Percentiles rank a stretch among this genome's conserved stretches.
phyloP scores from a whole-genome alignment of 1,140 invertebrate genomes.

The Hyposmocoma kahamanoa region DNA sequence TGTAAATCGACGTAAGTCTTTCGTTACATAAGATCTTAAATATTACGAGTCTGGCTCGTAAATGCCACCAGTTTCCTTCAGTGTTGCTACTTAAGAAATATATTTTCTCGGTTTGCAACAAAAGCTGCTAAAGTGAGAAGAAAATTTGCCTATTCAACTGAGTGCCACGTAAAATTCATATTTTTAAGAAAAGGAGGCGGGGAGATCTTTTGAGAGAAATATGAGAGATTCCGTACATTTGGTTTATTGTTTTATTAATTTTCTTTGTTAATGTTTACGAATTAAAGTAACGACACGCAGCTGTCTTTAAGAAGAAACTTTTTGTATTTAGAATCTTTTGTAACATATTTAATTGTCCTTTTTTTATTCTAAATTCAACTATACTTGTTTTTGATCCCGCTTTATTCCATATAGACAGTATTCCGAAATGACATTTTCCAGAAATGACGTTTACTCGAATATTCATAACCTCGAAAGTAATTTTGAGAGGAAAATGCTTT shows the following conservation, averaged over 20 bases:
- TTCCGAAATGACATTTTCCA: too few relatives aligned
- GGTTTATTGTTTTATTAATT: not conserved
- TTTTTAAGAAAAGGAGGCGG: conserved; percentile 3
- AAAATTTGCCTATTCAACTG: conserved; percentile 14
- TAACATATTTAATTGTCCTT: too few relatives aligned
- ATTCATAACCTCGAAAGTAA: too few relatives aligned
- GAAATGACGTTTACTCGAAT: too few relatives aligned
- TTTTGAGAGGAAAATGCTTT: too few relatives aligned
- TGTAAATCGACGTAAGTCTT: not conserved
- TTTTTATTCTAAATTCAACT: too few relatives aligned
- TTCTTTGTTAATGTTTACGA: too few relatives aligned
- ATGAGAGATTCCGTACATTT: not conserved
- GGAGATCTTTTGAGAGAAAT: not conserved
- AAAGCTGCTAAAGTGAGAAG: conserved; percentile 10
- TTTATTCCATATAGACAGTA: too few relatives aligned
- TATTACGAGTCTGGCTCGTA: not conserved
- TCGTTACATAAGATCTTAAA: not conserved
- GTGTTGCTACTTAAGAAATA: conserved; percentile 11
- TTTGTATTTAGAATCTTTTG: too few relatives aligned
- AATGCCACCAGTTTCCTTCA: not conserved
- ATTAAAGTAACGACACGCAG: too few relatives aligned
- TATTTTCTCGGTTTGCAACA: conserved; percentile 9
- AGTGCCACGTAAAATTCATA: conserved; percentile 12
- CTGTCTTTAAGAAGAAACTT: too few relatives aligned
- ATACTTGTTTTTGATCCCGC: too few relatives aligned